Evolutionary conservation across 2,113 vertebrate genomes (phyloP).

Genomic region (Scytalopus superciliaris): DNA sequence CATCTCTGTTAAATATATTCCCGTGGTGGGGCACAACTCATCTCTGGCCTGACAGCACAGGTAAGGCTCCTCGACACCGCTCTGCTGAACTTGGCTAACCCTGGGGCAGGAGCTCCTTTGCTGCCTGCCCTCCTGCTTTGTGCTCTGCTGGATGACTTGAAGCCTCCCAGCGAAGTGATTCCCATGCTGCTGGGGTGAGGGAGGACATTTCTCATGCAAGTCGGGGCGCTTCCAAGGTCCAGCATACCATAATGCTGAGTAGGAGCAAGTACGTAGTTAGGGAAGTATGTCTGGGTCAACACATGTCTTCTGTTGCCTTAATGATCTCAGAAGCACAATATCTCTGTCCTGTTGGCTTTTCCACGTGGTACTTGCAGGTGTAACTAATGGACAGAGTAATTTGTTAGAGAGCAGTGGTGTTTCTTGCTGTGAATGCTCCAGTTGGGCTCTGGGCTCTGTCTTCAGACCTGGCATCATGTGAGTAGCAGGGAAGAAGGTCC

Average conservation of each 20-base stretch:
- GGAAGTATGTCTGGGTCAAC: constrained; percentile 71
- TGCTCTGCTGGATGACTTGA: background rate
- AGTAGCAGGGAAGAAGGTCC: background rate
- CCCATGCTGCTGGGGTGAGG: constrained; percentile 53
- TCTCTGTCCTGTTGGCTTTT: constrained; percentile 40
- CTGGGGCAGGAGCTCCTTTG: background rate
- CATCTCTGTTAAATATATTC: background rate
- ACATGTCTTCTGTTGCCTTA: constrained; percentile 58
- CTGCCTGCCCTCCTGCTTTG: background rate
- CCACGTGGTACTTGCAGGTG: background rate
- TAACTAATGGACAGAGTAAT: background rate
- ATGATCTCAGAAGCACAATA: constrained; percentile 55
- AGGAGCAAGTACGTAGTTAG: constrained; percentile 49
- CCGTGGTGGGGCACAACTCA: background rate
- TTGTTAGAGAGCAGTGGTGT: background rate
- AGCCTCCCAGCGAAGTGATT: constrained; percentile 5
- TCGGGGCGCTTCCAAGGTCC: constrained; percentile 54
- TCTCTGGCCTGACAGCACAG: background rate
- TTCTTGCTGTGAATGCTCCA: accelerated
- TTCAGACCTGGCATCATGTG: accelerated
- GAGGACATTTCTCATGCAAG: constrained; percentile 60
- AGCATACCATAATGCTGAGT: constrained; percentile 65
- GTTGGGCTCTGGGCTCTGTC: background rate
- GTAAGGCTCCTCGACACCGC: accelerated
- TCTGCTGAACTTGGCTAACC: background rate